Evolutionary conservation across 2,113 vertebrate species (phyloP).

Genomic region (Trochalopteron elliotii): DNA sequence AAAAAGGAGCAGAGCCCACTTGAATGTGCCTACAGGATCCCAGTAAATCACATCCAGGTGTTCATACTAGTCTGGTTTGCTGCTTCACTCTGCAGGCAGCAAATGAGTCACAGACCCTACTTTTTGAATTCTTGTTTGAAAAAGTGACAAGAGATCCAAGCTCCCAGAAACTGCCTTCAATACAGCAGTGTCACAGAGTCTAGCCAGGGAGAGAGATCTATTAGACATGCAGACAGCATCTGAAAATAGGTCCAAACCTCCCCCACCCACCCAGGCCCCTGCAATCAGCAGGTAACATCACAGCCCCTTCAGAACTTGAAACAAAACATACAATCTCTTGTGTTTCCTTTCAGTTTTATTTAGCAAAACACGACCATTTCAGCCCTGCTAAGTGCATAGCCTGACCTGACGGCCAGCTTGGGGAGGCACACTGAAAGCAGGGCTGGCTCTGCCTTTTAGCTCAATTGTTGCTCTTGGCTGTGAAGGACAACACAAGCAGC

Average conservation of each 20-base stretch:
- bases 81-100: not conserved
- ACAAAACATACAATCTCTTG: not conserved
- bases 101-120: not conserved
- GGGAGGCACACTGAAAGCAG: conserved; percentile 40
- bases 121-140: not conserved
- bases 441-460: conserved; percentile 43
- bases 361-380: not conserved
- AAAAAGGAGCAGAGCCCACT: not conserved
- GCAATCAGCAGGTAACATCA: not conserved
- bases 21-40: not conserved
- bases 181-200: not conserved
- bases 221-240: not conserved
- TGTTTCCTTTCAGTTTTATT: conserved; percentile 63
- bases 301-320: not conserved
- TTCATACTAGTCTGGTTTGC: not conserved
- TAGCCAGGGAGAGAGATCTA: not conserved
- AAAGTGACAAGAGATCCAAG: not conserved
- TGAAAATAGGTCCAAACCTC: not conserved
- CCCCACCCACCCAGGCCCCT: not conserved
- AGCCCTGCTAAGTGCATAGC: conserved; percentile 18
- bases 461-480: conserved; percentile 9
- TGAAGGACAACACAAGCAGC: conserved; percentile 7
- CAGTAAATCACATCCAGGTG: not conserved
- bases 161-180: not conserved
- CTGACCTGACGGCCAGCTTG: not conserved